phyloP scores from a whole-genome alignment of 2,113 vertebrate species.

The Trematomus loennbergii region DNA sequence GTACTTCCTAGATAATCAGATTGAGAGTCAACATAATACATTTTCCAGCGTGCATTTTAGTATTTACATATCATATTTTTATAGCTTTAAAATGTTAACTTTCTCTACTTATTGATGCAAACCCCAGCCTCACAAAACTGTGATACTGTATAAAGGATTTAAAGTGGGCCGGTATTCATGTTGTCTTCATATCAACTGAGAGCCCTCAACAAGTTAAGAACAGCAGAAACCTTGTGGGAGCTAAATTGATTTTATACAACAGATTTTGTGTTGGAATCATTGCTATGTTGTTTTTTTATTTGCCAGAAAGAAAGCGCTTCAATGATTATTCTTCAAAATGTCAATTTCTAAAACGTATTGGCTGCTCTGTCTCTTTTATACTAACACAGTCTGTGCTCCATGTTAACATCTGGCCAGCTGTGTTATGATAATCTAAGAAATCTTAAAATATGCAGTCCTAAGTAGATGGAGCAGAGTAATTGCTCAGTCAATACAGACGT shows the following conservation, averaged over 20 bases:
- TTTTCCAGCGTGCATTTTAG: background rate
- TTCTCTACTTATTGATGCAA: background rate
- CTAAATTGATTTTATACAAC: background rate
- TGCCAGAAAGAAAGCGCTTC: background rate
- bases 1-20: background rate
- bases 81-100: background rate
- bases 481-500: background rate
- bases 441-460: background rate
- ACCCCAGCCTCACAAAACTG: background rate
- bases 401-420: conserved; percentile 19
- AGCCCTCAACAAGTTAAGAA: background rate
- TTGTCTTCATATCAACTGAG: background rate
- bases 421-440: conserved; percentile 15
- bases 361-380: background rate
- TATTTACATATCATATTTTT: background rate
- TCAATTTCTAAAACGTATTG: background rate
- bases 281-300: background rate
- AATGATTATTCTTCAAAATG: background rate
- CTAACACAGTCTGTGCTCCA: conserved; percentile 7
- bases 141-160: background rate
- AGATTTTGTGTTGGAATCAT: background rate
- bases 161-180: background rate
- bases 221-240: background rate
- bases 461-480: background rate
- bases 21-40: background rate